Evolutionary conservation across 1,140 invertebrate species (phyloP), one percentile per base, ranked within the genome.

Genomic region (Conus betulinus): DNA sequence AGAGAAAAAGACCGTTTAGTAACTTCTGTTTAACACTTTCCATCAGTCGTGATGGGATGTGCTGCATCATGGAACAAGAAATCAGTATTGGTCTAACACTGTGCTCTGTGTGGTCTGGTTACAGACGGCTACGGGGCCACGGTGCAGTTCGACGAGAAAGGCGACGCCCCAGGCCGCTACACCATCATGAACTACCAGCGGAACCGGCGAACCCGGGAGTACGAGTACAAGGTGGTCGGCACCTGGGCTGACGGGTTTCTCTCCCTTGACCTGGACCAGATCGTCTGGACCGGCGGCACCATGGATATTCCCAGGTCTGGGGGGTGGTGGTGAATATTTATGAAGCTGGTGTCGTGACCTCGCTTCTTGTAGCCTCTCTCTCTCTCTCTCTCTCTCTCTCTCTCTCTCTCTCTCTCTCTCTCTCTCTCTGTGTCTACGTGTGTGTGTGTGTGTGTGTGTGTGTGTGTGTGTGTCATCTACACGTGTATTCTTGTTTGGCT

Each of bases 141-240:
- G 6, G 93, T 95, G 6, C 88, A 92, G 78, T 95, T 96, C 88
- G 95, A 96, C 89, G 90, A 94, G 25, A 94, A 94, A n/a, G 96
- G 96, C 5, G 96, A 96, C 89, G 96, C 95, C 8, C 93, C 95
- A 52, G 96, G 96, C 1, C 91, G 95, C 78, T 96, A 96, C 89
- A 95, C 92, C 86, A 95, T 96, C 63, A 94, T 95, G 93, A 95
- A 95, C 90, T 95, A 92, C 89, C 92, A 93, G 53, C 88, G 91
- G 17, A 93, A 95, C 88, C 87, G 91, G 17, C 74, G 74, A 0
- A 93, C 93, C 0, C 60, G 92, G 7, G 84, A 91, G 53, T 95
- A 94, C 89, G 93, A 93, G 74, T 95, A 95, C 86, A 84, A 90
- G 8, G 88, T 91, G 13, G 92, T 95, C 5, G 95, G 95, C 13